Evolutionary conservation across 2,797 vertebrate genomes (phyloP).

Genomic region (Pachyuromys duprasi): DNA sequence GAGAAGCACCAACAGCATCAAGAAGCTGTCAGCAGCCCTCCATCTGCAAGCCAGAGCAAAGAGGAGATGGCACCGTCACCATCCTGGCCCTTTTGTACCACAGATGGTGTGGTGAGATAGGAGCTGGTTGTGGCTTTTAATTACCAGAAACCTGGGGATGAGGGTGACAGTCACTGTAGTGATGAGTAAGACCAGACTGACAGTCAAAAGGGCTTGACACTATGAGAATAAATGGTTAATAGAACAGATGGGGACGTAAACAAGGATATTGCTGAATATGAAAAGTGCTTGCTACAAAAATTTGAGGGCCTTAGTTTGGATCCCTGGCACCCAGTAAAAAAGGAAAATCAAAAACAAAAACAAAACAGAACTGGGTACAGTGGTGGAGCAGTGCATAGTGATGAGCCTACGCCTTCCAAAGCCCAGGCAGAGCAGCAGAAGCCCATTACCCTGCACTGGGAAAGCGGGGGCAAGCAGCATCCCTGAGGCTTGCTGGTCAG

Average conservation of each 20-base stretch:
- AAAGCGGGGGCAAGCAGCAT: background rate
- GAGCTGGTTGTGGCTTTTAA: background rate
- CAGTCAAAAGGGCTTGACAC: background rate
- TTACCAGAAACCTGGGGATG: background rate
- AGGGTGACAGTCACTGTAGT: background rate
- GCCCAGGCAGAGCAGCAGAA: background rate
- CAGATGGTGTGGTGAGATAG: background rate
- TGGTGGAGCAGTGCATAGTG: constrained; percentile 83
- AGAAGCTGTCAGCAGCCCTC: background rate
- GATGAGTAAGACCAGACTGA: constrained; percentile 8
- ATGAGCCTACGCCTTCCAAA: constrained; percentile 89
- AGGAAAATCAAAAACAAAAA: no score
- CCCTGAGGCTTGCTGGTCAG: background rate
- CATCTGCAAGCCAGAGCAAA: background rate
- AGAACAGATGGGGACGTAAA: background rate
- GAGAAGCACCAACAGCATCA: background rate
- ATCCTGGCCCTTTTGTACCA: background rate
- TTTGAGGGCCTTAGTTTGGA: background rate
- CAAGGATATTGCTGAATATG: background rate
- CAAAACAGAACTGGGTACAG: background rate
- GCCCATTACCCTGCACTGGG: no score
- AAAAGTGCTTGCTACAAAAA: background rate
- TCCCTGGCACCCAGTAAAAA: background rate
- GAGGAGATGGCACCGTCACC: background rate
- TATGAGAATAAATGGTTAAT: background rate